phyloP scores from a whole-genome alignment of 2,888 invertebrate species.

The Balanococcus diminutus region DNA sequence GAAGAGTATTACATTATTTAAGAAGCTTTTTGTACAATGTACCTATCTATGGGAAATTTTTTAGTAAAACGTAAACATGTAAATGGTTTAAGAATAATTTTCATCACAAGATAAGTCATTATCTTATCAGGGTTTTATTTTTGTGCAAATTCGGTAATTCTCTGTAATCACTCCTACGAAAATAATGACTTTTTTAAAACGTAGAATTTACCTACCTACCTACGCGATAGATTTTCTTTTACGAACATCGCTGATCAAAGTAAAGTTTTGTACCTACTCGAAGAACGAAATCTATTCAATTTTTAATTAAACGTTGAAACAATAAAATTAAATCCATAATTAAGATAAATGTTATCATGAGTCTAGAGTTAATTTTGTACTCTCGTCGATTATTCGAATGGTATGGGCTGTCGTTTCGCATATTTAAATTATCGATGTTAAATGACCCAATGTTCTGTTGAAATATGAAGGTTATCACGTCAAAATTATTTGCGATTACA shows the following conservation, averaged over 20 bases:
- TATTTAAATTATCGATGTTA: constrained; percentile 13
- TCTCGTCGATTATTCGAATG: background rate
- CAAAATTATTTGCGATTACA: background rate
- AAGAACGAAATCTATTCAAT: background rate
- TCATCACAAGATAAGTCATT: background rate
- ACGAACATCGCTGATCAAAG: background rate
- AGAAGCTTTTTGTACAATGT: too few species aligned
- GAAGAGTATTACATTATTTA: too few species aligned
- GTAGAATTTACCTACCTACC: too few species aligned
- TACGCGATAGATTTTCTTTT: background rate
- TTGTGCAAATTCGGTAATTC: background rate
- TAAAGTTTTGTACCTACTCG: too few species aligned
- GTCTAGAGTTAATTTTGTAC: constrained; percentile 33
- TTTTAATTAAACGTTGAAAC: background rate
- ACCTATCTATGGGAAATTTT: too few species aligned
- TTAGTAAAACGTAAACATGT: background rate
- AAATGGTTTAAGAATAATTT: background rate
- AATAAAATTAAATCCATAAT: constrained; percentile 3
- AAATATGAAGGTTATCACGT: constrained; percentile 5
- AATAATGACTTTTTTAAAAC: background rate
- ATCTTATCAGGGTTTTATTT: background rate
- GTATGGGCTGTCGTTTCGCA: constrained; percentile 17
- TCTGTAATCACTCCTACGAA: too few species aligned
- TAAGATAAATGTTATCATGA: background rate
- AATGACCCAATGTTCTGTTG: constrained; percentile 2